Evolutionary conservation across 2,888 invertebrate genomes (phyloP).

Genomic region (Minunthozetes semirufus): DNA sequence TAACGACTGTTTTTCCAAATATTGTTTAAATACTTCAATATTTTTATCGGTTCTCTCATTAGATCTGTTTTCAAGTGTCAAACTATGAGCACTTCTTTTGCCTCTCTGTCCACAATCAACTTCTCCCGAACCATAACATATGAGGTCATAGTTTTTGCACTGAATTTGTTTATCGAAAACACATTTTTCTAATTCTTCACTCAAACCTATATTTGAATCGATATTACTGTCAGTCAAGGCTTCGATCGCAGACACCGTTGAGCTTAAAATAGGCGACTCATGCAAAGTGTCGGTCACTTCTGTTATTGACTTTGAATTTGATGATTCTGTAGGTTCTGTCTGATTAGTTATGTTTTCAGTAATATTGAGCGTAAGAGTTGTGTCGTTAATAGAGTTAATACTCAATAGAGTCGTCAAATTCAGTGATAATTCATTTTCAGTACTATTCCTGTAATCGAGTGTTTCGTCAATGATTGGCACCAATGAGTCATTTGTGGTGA

Average conservation of each 20-base stretch:
- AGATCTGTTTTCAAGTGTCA: background rate
- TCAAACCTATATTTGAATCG: background rate
- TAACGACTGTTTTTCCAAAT: background rate
- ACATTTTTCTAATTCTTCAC: background rate
- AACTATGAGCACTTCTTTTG: background rate
- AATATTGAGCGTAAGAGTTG: background rate
- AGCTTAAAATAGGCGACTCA: slow-evolving; percentile 6
- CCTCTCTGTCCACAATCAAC: slow-evolving; percentile 4
- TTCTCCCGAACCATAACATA: slow-evolving; percentile 1
- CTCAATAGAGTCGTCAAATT: slow-evolving; percentile 3
- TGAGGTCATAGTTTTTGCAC: background rate
- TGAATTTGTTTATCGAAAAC: slow-evolving; percentile 1
- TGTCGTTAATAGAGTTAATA: background rate
- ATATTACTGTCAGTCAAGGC: background rate
- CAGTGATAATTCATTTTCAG: background rate
- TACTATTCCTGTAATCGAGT: slow-evolving; percentile 11
- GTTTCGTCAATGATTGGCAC: slow-evolving; percentile 15
- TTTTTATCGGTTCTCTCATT: background rate
- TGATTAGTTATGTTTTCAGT: background rate
- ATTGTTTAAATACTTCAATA: background rate
- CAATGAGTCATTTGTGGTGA: slow-evolving; percentile 23
- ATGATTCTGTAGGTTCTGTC: background rate
- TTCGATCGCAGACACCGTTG: background rate
- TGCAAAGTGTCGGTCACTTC: background rate
- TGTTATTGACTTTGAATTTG: background rate